Evolutionary conservation across 2,113 vertebrate genomes (phyloP), one percentile per base, ranked within the genome.

Genomic region (Corydoras sp.): DNA sequence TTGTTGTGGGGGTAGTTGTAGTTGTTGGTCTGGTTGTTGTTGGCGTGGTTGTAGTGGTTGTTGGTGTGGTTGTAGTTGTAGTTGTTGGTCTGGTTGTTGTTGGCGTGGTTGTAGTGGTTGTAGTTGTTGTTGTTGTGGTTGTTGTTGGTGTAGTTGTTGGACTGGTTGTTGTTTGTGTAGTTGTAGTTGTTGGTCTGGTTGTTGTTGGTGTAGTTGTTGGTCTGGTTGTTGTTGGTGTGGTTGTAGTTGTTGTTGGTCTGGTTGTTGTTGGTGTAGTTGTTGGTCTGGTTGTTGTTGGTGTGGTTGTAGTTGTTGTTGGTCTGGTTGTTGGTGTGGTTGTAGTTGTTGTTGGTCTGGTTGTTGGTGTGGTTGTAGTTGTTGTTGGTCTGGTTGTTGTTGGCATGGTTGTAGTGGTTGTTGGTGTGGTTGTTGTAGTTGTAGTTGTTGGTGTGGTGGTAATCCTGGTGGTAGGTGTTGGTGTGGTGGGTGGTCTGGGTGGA

Each of bases 401-500:
- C n/a, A 2, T 43, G 35, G 35, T 43, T 5, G 29, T 58, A 6
- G 58, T 50, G 3, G 35, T 60, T 3, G 14, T 18, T 3, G 58
- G 6, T 15, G 30, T 29, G 15, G 65, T 10, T 62, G 12, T 56
- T 15, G 13, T 5, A 9, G 73, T 72, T 2, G 51, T 74, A 0
- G 51, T 58, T n/a, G 60, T 9, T 59, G 55, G 4, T 6, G 60
- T 55, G 35, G 68, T 71, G 9, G 35, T 60, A 9, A 11, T 18
- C n/a, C 56, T 4, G 4, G 31, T 67, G 10, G 63, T 55, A 11
- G 55, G 49, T n/a, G 10, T 71, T 4, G 78, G 64, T 61, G 76
- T 75, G 62, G 62, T 61, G 43, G 73, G 83, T 67, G 86, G 89
- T 54, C 71, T 82, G n/a, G 80, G 85, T 18, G 89, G 89, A 62